Evolutionary conservation across 2,888 invertebrate species (phyloP), one percentile per base, ranked within the genome.

Genomic region (Hartigia nigra): DNA sequence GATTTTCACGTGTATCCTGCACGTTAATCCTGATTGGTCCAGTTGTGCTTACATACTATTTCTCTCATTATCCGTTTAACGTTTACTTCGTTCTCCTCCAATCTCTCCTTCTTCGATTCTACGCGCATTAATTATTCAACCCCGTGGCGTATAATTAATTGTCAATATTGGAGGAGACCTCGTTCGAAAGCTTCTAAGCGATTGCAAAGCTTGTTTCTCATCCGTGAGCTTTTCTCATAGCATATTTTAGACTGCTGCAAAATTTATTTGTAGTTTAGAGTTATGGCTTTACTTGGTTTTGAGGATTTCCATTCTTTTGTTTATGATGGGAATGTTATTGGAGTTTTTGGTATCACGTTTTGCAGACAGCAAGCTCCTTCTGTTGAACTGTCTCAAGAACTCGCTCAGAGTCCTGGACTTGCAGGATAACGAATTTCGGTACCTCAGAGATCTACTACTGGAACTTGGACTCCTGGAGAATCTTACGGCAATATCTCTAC

Each of bases 351-450:
- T 31, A 32, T 31, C 12, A 72, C 1, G 12, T 32, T 76, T 88
- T 88, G 80, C 83, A 91, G 91, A 85, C 74, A 88, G 89, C 82
- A 75, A 82, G n/a, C 82, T 88, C 79, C 87, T 89, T 84, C 88
- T 90, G 36, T 76, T 91, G 78, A 83, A 82, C 12, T 81, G 79
- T 83, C 86, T 31, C 11, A 39, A 55, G 70, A 79, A 78, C 76
- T 80, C 81, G 37, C 78, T 92, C 37, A 84, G 82, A 74, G 86
- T 84, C 32, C 85, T 94, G 78, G 94, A 94, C 91, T 87, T 94
- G 81, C 92, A 93, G 14, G 93, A 94, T 83, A 94, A 94, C 91
- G 93, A 94, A 93, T 93, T 94, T 93, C 93, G 89, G 89, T 84
- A 92, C 83, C 86, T 94, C 69, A 87, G 91, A n/a, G 84, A 86